These are phyloP conservation scores for Hydrocynus forskahlii DNA, from an alignment of 2,797 vertebrate species.

Conservation along the genomic window DNA sequence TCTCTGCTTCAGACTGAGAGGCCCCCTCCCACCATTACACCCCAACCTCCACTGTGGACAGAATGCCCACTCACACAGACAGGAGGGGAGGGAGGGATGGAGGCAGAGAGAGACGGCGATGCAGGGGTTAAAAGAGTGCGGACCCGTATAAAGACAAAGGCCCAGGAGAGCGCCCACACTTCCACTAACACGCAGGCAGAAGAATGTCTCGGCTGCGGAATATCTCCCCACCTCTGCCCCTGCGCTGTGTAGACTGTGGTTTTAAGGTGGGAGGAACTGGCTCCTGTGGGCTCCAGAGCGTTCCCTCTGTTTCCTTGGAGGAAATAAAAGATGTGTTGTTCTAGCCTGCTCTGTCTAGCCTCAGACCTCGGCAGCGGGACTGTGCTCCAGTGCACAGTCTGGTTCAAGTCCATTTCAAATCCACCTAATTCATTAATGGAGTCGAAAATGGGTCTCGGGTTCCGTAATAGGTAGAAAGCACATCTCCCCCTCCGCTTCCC, in stretches of 20 bases:
- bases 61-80: constrained; percentile 13
- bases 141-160: neutral
- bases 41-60: constrained; percentile 44
- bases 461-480: constrained; percentile 54
- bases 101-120: constrained; percentile 22
- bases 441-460: constrained; percentile 53
- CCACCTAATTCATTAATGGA: constrained; percentile 62
- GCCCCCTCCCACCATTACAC: constrained; percentile 32
- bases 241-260: constrained; percentile 49
- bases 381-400: constrained; percentile 39
- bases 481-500: constrained; percentile 53
- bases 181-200: constrained; percentile 17
- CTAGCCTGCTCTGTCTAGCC: constrained; percentile 48
- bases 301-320: constrained; percentile 57
- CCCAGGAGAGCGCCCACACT: constrained; percentile 25
- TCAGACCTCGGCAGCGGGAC: constrained; percentile 33
- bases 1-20: constrained; percentile 45
- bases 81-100: neutral
- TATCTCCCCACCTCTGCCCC: constrained; percentile 38
- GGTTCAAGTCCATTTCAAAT: constrained; percentile 51
- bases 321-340: constrained; percentile 63
- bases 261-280: constrained; percentile 60
- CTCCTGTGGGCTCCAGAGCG: constrained; percentile 56
- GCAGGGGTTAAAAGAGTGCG: neutral
- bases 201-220: constrained; percentile 6